These are phyloP conservation scores for Athripsodes cinereus DNA, from an alignment of 2,888 invertebrate species.

Conservation along the genomic window DNA sequence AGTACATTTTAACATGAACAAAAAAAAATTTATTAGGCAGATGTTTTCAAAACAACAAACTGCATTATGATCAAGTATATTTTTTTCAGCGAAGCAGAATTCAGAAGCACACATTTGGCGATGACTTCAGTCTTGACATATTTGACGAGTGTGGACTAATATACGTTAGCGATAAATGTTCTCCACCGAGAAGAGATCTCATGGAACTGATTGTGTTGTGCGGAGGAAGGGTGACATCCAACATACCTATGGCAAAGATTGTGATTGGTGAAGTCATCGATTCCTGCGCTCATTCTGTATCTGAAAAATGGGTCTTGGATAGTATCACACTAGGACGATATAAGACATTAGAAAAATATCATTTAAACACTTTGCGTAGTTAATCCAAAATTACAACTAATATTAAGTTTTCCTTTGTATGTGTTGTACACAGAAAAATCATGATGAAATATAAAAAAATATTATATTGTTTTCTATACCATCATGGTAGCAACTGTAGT, in stretches of 20 bases:
- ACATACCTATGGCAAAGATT: constrained; percentile 45
- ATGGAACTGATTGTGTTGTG: constrained; percentile 54
- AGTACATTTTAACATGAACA: too few species aligned
- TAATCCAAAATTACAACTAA: too few species aligned
- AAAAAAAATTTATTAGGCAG: too few species aligned
- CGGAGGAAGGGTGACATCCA: constrained; percentile 48
- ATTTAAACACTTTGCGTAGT: too few species aligned
- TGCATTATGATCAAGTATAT: too few species aligned
- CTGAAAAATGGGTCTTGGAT: constrained; percentile 58
- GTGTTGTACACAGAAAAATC: too few species aligned
- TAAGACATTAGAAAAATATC: constrained; percentile 33
- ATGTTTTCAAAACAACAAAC: too few species aligned
- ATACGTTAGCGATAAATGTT: constrained; percentile 46
- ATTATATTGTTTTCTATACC: too few species aligned
- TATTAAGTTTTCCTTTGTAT: too few species aligned
- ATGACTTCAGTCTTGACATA: constrained; percentile 51
- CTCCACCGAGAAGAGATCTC: constrained; percentile 47
- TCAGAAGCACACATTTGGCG: constrained; percentile 57
- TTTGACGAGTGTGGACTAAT: constrained; percentile 53
- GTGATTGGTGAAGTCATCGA: constrained; percentile 43
- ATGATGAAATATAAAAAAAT: too few species aligned
- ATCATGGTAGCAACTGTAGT: too few species aligned
- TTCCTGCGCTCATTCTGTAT: constrained; percentile 39
- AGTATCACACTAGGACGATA: constrained; percentile 52
- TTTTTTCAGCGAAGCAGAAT: constrained; percentile 53